Base-by-base conservation (phyloP, 37 sponge, comb jelly and placozoan species). In the Amphimedon queenslandica region DNA sequence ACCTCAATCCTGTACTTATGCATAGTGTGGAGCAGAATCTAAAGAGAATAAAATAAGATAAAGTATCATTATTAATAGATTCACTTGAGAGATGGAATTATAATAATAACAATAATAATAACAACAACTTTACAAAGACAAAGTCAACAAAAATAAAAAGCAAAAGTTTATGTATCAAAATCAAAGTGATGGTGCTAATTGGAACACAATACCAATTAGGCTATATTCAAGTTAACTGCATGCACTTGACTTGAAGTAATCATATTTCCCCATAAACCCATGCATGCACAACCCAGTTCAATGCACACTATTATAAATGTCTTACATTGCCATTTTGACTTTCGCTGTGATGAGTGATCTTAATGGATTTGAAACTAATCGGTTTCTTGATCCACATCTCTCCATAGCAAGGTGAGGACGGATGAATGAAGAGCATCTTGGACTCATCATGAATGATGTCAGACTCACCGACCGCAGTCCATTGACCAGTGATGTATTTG, bases 21-120 rank as follows among this genome's bases (percentile, higher is more conserved):
- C 85, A 84, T 84, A 0, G 85, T 84, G 40, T 78, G 73, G 5
- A 84, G 73, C 21, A 88, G 71, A 75, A 83, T 73, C 83, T 88
- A 73, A 67, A 64, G 73, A 58, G 60, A 33, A 27, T 28, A 55
- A 37, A 57, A 41, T 0, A 23, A 53, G 30, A 73, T 25, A 55
- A 40, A 25, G 21, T 25, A n/a, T 47, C n/a, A n/a, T n/a, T n/a
- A n/a, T n/a, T n/a, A n/a, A n/a, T n/a, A n/a, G n/a, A n/a, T n/a
- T n/a, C n/a, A n/a, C n/a, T n/a, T n/a, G 8, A 30, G 57, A 32
- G 20, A n/a, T n/a, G n/a, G n/a, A n/a, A n/a, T n/a, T n/a, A n/a
- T n/a, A n/a, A n/a, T n/a, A n/a, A n/a, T n/a, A n/a, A n/a, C n/a
- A n/a, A n/a, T n/a, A n/a, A n/a, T n/a, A n/a, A n/a, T n/a, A n/a